phyloP scores from a whole-genome alignment of 2,888 invertebrate species.

The Agrotis segetum region DNA sequence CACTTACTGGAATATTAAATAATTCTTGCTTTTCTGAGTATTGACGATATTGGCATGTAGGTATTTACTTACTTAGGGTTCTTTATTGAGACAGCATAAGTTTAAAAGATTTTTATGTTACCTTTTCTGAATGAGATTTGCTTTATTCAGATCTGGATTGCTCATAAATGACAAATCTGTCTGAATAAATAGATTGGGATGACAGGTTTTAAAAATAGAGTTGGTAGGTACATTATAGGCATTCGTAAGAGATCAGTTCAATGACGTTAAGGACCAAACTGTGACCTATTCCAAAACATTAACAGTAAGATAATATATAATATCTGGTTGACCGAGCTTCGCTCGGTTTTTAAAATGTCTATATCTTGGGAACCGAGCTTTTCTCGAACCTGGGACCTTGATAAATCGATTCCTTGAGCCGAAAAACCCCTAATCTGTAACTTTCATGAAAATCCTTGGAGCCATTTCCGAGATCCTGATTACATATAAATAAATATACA shows the following conservation, averaged over 20 bases:
- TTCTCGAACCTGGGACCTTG: no score
- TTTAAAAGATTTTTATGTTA: not conserved
- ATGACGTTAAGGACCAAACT: no score
- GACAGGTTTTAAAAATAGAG: not conserved
- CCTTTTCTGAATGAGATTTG: not conserved
- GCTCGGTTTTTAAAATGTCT: no score
- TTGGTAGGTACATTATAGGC: no score
- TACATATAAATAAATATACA: no score
- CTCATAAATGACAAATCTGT: not conserved
- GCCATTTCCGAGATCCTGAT: no score
- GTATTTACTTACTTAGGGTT: constrained; percentile 12
- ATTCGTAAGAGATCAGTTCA: no score
- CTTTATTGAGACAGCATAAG: constrained; percentile 15
- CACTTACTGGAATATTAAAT: constrained; percentile 48
- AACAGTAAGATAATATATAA: not conserved
- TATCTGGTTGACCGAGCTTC: no score
- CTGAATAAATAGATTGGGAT: not conserved
- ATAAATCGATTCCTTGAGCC: no score
- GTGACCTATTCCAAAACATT: not conserved
- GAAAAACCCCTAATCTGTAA: no score
- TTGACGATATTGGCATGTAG: constrained; percentile 27
- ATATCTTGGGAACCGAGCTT: no score
- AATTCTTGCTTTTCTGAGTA: constrained; percentile 32
- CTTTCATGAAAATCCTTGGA: no score
- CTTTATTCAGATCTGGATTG: not conserved